Percentiles rank a stretch among this genome's conserved stretches.
Evolutionary conservation across 2,888 invertebrate species (phyloP).

Genomic region (Metallyticus violacea): DNA sequence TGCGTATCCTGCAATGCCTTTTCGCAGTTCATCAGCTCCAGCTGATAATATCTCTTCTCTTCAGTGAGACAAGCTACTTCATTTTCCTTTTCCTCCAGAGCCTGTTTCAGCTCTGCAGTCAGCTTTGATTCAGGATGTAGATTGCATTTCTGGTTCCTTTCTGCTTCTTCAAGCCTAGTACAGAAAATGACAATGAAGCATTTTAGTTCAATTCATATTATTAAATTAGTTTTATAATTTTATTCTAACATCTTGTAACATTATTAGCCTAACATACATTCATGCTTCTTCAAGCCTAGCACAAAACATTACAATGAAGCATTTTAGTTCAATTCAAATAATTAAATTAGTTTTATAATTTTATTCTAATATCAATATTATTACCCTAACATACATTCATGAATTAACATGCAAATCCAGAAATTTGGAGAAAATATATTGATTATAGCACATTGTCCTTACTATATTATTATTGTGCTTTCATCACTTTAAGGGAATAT

Average conservation of each 20-base stretch:
- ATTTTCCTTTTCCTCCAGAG: conserved; percentile 57
- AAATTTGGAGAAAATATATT: not conserved
- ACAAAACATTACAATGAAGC: too few relatives aligned
- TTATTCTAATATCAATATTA: too few relatives aligned
- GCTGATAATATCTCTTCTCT: conserved; percentile 57
- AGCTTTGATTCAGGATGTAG: conserved; percentile 52
- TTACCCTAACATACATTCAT: too few relatives aligned
- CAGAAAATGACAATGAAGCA: not conserved
- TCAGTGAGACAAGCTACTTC: conserved; percentile 56
- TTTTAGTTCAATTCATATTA: not conserved
- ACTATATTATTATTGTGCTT: too few relatives aligned
- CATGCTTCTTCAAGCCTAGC: too few relatives aligned
- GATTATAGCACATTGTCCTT: not conserved
- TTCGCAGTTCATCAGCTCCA: conserved; percentile 41
- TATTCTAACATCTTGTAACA: not conserved
- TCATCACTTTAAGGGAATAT: too few relatives aligned
- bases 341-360: too few relatives aligned
- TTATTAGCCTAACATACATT: not conserved
- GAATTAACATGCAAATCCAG: not conserved
- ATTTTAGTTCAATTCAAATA: too few relatives aligned
- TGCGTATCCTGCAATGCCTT: not conserved
- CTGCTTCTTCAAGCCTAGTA: conserved; percentile 26
- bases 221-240: not conserved
- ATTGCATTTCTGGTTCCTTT: conserved; percentile 53
- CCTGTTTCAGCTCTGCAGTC: conserved; percentile 53